phyloP scores from a whole-genome alignment of 1,140 invertebrate species.

The Phenacoccus solenopsis region DNA sequence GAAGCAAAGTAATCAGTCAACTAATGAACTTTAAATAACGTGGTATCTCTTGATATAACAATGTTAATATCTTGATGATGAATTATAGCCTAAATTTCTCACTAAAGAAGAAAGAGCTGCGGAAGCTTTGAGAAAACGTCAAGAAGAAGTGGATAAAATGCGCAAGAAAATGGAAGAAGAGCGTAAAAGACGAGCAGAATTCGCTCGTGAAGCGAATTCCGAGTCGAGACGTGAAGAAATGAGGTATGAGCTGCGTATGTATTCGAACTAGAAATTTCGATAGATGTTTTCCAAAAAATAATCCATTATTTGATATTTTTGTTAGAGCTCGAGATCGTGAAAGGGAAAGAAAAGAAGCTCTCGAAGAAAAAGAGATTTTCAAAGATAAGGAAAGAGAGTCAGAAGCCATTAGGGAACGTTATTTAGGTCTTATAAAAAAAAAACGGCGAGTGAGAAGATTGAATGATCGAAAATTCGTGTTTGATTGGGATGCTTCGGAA shows the following conservation, averaged over 20 bases:
- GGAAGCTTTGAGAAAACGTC: slow-evolving; percentile 73
- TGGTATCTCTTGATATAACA: neutral
- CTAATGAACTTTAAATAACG: neutral
- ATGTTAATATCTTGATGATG: neutral
- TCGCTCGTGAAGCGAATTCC: slow-evolving; percentile 40
- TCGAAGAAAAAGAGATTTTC: slow-evolving; percentile 40
- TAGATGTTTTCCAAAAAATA: slow-evolving; percentile 16
- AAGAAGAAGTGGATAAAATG: slow-evolving; percentile 67
- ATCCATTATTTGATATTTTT: too few species aligned
- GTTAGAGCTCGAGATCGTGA: slow-evolving; percentile 28
- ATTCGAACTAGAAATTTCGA: neutral
- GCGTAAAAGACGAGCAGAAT: slow-evolving; percentile 46
- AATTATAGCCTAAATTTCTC: slow-evolving; percentile 75
- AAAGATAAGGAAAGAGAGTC: slow-evolving; percentile 85
- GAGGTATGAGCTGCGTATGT: slow-evolving; percentile 24
- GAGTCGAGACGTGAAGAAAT: slow-evolving; percentile 26
- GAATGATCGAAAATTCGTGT: slow-evolving; percentile 98
- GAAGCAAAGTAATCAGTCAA: slow-evolving; percentile 49
- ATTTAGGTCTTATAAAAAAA: slow-evolving; percentile 88
- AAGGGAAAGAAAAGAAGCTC: slow-evolving; percentile 34
- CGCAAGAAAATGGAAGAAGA: slow-evolving; percentile 55
- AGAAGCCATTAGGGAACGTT: slow-evolving; percentile 87
- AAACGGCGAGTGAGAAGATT: slow-evolving; percentile 80
- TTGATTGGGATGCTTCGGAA: slow-evolving; percentile 98
- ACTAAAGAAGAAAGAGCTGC: slow-evolving; percentile 88